These are phyloP conservation scores for Augochlora pura DNA, from an alignment of 1,140 invertebrate genomes.

Conservation along the genomic window DNA sequence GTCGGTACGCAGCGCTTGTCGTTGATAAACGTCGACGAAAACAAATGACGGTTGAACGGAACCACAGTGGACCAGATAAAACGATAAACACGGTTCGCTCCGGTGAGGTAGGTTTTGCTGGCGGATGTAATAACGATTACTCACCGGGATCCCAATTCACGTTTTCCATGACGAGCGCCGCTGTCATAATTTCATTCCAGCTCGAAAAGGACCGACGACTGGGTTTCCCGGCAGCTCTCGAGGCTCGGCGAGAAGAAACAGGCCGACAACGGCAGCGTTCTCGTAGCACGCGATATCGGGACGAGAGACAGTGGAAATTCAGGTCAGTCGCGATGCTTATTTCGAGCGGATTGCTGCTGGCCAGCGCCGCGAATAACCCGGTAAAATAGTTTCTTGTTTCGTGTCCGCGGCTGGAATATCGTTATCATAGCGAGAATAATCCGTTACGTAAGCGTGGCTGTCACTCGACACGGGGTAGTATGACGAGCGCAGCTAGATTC, in stretches of 20 bases:
- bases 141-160: constrained; percentile 85
- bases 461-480: constrained; percentile 71
- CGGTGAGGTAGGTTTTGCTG: too few relatives aligned
- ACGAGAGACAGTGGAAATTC: constrained; percentile 63
- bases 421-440: constrained; percentile 73
- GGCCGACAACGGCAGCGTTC: constrained; percentile 7
- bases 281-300: constrained; percentile 36
- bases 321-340: constrained; percentile 72
- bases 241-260: not conserved
- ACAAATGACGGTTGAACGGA: not conserved
- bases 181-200: constrained; percentile 79
- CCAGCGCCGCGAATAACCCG: constrained; percentile 59
- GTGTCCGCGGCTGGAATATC: constrained; percentile 60
- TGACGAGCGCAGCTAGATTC: constrained; percentile 48
- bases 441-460: constrained; percentile 76
- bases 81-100: not conserved
- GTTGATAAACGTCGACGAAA: not conserved
- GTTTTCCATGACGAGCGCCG: constrained; percentile 83
- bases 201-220: not conserved
- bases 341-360: constrained; percentile 54
- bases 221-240: constrained; percentile 1
- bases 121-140: constrained; percentile 19
- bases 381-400: constrained; percentile 56
- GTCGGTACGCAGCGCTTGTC: not conserved
- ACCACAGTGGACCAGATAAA: not conserved